A percentile compares a stretch with the other conserved stretches of the same genome.
Evolutionary conservation across 1,140 invertebrate species (phyloP).

Genomic region (Solenopsis invicta): DNA sequence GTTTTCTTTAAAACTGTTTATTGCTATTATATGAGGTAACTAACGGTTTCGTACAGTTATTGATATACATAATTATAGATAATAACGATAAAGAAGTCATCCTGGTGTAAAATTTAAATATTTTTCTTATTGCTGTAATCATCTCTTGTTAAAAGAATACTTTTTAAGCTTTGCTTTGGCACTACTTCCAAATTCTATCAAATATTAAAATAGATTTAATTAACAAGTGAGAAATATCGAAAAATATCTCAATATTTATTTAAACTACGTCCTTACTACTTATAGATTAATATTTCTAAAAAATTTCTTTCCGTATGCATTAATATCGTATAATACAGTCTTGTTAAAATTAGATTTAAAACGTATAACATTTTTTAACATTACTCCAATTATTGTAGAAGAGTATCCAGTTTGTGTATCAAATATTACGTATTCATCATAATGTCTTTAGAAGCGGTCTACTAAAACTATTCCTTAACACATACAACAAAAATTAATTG

Average conservation of each 20-base stretch:
- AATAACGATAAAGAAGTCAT: background rate
- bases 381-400: background rate
- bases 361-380: background rate
- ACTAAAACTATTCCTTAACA: background rate
- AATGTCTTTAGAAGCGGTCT: background rate
- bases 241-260: background rate
- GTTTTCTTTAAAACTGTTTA: constrained; percentile 20
- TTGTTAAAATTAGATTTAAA: constrained; percentile 19
- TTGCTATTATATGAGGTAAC: constrained; percentile 31
- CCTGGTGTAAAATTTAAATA: background rate
- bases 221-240: background rate
- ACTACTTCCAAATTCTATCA: background rate
- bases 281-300: background rate
- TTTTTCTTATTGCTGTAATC: background rate
- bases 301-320: background rate
- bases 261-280: background rate
- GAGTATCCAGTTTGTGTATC: background rate
- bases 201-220: constrained; percentile 9
- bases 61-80: constrained; percentile 1
- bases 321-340: background rate
- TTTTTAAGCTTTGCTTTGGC: background rate
- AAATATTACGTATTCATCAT: background rate
- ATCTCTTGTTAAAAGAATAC: background rate
- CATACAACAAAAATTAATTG: background rate
- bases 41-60: constrained; percentile 1